Percentiles rank a stretch among this genome's conserved stretches.
Conservation (phyloP, 2,888 invertebrate genomes). For the Rapana venosa region DNA sequence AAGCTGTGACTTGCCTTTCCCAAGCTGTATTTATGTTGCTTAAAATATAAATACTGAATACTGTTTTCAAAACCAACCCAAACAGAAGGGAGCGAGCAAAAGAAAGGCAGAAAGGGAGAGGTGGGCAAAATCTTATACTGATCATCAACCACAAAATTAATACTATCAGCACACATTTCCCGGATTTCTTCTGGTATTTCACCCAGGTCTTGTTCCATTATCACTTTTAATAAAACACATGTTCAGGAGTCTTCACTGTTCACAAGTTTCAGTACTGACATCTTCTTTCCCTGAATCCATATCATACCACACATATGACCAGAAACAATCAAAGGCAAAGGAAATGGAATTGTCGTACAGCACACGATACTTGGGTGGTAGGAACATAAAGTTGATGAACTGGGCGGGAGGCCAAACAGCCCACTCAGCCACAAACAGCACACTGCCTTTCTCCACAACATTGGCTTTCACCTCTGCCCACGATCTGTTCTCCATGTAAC, state of each 20-base stretch:
- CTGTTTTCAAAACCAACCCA: too few relatives aligned
- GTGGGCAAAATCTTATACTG: too few relatives aligned
- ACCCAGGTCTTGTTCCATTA: too few relatives aligned
- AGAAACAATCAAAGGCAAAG: conserved; percentile 73
- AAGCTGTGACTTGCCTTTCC: too few relatives aligned
- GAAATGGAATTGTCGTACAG: conserved; percentile 82
- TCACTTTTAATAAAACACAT: too few relatives aligned
- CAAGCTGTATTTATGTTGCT: too few relatives aligned
- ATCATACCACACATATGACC: conserved; percentile 70
- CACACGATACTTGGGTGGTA: conserved; percentile 90
- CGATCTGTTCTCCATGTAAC: conserved; percentile 82
- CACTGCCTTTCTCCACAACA: conserved; percentile 83
- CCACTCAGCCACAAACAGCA: conserved; percentile 92
- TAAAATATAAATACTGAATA: too few relatives aligned
- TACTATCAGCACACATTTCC: too few relatives aligned
- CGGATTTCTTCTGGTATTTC: too few relatives aligned
- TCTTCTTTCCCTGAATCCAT: conserved; percentile 18
- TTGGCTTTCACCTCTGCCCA: conserved; percentile 55
- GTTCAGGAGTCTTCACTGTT: too few relatives aligned
- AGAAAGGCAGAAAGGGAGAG: not conserved
- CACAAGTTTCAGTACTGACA: too few relatives aligned
- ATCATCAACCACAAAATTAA: too few relatives aligned
- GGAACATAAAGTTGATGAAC: conserved; percentile 92
- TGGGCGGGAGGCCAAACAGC: conserved; percentile 95
- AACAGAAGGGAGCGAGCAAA: not conserved